A percentile compares a stretch with the other conserved stretches of the same genome.
Evolutionary conservation across 1,140 invertebrate genomes (phyloP).

Genomic region (Brachionus sp.): DNA sequence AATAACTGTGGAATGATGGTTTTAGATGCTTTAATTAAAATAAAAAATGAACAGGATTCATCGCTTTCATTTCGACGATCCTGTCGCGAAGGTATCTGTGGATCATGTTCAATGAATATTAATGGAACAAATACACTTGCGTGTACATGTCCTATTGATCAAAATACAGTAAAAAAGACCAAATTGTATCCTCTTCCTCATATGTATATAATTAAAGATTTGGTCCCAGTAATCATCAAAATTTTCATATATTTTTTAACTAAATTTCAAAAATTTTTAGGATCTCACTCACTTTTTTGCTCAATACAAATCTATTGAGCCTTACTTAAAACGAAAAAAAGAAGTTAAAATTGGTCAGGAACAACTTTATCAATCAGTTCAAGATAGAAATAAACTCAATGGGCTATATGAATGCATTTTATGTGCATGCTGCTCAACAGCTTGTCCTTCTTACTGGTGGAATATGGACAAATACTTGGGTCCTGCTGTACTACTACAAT

Average conservation of each 20-base stretch:
- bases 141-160: conserved; percentile 88
- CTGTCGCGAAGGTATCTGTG: conserved; percentile 92
- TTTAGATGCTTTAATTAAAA: conserved; percentile 91
- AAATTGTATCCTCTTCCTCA: conserved; percentile 95
- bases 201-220: conserved; percentile 96
- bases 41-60: conserved; percentile 95
- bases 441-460: conserved; percentile 97
- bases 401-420: conserved; percentile 94
- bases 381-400: conserved; percentile 86
- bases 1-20: conserved; percentile 93
- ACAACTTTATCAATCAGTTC: conserved; percentile 79
- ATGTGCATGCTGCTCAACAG: conserved; percentile 93
- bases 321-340: conserved; percentile 80
- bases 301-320: conserved; percentile 89
- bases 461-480: conserved; percentile 93
- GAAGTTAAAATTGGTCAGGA: conserved; percentile 67
- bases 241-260: background rate
- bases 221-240: conserved; percentile 70
- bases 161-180: conserved; percentile 69
- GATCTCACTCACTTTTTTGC: conserved; percentile 90
- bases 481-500: conserved; percentile 87
- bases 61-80: conserved; percentile 91
- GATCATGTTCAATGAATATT: conserved; percentile 98
- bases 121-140: conserved; percentile 90
- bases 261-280: conserved; percentile 47